Evolutionary conservation across 2,113 vertebrate genomes (phyloP).

Genomic region (Acanthisitta chloris): DNA sequence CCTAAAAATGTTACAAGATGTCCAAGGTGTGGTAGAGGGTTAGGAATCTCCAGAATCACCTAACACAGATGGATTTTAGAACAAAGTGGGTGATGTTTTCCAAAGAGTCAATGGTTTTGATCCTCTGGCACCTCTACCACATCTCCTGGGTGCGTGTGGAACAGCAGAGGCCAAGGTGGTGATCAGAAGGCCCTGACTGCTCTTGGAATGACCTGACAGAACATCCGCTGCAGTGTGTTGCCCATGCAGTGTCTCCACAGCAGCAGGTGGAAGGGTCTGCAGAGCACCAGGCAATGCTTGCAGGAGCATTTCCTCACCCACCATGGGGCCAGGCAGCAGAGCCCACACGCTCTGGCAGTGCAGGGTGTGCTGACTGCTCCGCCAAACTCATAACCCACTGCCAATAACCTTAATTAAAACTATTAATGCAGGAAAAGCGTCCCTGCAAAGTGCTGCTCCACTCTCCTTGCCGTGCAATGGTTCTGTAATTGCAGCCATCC

Average conservation of each 20-base stretch:
- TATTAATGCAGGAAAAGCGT: constrained; percentile 43
- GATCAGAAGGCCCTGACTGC: neutral
- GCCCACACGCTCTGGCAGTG: neutral
- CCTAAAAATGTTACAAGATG: neutral
- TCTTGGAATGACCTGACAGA: neutral
- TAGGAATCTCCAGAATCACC: neutral
- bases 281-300: neutral
- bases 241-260: neutral
- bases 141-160: neutral
- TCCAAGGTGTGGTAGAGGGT: neutral
- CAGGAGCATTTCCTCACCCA: neutral
- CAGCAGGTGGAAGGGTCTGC: neutral
- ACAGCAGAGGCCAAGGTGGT: neutral
- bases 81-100: neutral
- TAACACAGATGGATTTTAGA: neutral
- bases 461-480: neutral
- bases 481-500: constrained; percentile 56
- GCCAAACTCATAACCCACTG: constrained; percentile 35
- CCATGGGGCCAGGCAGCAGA: neutral
- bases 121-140: neutral
- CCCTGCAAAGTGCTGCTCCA: constrained; percentile 28
- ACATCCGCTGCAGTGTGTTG: too few relatives aligned
- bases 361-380: neutral
- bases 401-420: constrained; percentile 67
- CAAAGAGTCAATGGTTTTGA: neutral